A percentile compares a stretch with the other conserved stretches of the same genome.
Conservation (phyloP, 2,113 vertebrate species). For the Mirza zaza region DNA sequence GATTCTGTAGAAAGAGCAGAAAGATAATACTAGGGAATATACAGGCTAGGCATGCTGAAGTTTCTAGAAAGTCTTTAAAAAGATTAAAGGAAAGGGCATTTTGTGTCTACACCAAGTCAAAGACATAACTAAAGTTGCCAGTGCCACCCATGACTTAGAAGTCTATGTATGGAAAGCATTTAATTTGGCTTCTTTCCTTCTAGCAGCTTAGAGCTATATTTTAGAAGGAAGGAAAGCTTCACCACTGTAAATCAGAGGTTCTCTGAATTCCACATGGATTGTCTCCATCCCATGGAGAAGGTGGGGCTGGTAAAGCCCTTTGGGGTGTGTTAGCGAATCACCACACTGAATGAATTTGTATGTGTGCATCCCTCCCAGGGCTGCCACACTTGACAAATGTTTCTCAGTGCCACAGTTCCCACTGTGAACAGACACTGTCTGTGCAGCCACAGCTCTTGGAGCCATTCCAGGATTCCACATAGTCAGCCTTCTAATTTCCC, state of each 20-base stretch:
- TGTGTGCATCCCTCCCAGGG: neutral
- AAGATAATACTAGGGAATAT: neutral
- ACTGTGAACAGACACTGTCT: neutral
- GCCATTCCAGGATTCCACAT: neutral
- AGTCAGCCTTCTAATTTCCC: neutral
- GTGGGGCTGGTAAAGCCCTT: neutral
- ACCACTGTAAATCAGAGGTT: neutral
- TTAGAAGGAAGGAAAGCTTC: conserved; percentile 17
- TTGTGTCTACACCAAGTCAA: neutral
- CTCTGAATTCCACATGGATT: neutral
- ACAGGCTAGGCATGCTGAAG: neutral
- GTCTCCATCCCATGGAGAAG: neutral
- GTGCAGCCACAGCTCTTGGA: neutral
- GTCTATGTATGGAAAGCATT: neutral
- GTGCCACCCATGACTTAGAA: neutral
- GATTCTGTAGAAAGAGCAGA: neutral
- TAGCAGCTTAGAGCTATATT: neutral
- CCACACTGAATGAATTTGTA: neutral
- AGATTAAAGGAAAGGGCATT: neutral
- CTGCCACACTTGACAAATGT: neutral
- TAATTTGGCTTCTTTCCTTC: conserved; percentile 29
- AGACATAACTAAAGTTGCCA: neutral
- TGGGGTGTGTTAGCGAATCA: neutral
- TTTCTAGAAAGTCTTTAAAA: conserved; percentile 27
- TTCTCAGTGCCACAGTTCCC: neutral